Conservation (phyloP, 2,113 vertebrate species). For the Mellivora capensis region DNA sequence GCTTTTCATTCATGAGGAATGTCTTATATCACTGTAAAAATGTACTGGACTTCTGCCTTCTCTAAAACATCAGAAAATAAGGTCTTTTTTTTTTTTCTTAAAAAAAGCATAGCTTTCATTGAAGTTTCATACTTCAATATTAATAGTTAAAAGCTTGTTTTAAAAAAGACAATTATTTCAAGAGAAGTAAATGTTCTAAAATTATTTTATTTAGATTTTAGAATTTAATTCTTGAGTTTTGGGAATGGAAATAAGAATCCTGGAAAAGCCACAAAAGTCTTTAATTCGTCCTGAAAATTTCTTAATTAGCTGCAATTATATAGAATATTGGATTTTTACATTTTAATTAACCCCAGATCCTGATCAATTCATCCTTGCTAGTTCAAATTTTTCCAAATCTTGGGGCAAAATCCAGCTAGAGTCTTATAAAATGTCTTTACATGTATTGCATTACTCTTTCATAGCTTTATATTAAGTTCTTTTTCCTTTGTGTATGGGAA, state of each 20-base stretch:
- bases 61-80: neutral
- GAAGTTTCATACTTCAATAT: neutral
- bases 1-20: neutral
- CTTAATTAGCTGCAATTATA: neutral
- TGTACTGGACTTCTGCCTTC: neutral
- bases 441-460: neutral
- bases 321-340: neutral
- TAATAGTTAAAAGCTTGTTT: neutral
- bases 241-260: neutral
- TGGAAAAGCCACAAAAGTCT: slow-evolving; percentile 24
- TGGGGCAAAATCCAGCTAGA: neutral
- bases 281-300: slow-evolving; percentile 33
- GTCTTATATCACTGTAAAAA: neutral
- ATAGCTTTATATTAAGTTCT: neutral
- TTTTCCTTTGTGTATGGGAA: neutral
- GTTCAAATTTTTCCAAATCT: slow-evolving; percentile 26
- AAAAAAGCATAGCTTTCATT: neutral
- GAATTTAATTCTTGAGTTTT: neutral
- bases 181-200: neutral
- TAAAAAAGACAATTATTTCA: neutral
- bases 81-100: neutral
- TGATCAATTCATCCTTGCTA: neutral
- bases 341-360: slow-evolving; percentile 17
- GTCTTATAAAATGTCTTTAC: slow-evolving; percentile 4
- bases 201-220: neutral